Evolutionary conservation across 2,888 invertebrate species (phyloP).

Genomic region (Seira sanloemensis): DNA sequence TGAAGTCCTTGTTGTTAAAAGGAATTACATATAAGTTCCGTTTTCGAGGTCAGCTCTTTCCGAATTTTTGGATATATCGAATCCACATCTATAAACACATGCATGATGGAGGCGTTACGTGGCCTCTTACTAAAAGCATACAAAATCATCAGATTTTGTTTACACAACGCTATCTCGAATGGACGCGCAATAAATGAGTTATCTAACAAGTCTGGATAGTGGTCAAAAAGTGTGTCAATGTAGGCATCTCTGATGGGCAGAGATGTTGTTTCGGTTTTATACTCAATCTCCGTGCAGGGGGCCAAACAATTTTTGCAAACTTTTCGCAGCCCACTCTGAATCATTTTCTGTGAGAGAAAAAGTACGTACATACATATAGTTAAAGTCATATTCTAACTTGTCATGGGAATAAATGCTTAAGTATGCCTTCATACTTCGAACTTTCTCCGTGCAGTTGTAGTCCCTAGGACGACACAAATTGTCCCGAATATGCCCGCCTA

Average conservation of each 20-base stretch:
- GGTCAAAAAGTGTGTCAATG: background rate
- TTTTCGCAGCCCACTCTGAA: background rate
- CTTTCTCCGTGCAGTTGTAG: slow-evolving; percentile 59
- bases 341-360: slow-evolving; percentile 21
- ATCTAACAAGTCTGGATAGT: slow-evolving; percentile 3
- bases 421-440: slow-evolving; percentile 54
- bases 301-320: slow-evolving; percentile 53
- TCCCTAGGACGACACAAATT: slow-evolving; percentile 52
- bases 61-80: slow-evolving; percentile 60
- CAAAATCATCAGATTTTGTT: background rate
- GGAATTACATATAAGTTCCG: slow-evolving; percentile 64
- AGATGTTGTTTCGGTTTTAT: slow-evolving; percentile 42
- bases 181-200: background rate
- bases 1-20: slow-evolving; percentile 19
- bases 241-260: slow-evolving; percentile 18
- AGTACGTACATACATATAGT: too few relatives aligned
- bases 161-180: too few relatives aligned
- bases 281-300: slow-evolving; percentile 66
- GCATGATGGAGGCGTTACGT: slow-evolving; percentile 65
- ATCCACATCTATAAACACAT: slow-evolving; percentile 64
- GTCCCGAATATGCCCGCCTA: slow-evolving; percentile 41
- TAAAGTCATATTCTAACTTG: background rate
- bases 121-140: slow-evolving; percentile 28
- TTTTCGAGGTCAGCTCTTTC: slow-evolving; percentile 58
- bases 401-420: background rate